Base-by-base conservation (phyloP, 2,797 vertebrate genomes). In the Geotria australis region DNA sequence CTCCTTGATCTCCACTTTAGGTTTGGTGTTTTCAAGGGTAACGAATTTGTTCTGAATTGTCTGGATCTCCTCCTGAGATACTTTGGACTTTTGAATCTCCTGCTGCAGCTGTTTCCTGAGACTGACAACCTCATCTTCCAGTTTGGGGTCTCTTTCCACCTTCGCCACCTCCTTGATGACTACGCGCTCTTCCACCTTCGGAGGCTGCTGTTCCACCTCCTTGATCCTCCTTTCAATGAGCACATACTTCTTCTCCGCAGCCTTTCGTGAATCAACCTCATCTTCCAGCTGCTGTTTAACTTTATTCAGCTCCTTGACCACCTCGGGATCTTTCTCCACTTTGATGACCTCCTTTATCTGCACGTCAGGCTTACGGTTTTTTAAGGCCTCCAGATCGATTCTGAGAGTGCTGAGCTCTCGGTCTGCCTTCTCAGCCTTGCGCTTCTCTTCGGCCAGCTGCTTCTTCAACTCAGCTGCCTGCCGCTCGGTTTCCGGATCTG, bases 81-180 rank as follows among this genome's bases (percentile, higher is more conserved):
- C 9, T 53, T 53, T 53, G n/a, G 12, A n/a, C 15, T 24, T 53
- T 15, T 53, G 12, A 12, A n/a, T 53, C 49, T 53, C 49, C 8
- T 53, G 12, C 9, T 53, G 12, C 8, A 53, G 24, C 49, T n/a
- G 7, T 8, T 53, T 53, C 12, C 78, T 73, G 14, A 96, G 76
- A 60, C 78, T 78, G 0, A 77, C 73, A 12, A 88, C 78, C 63
- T 91, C 85, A 60, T 81, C 79, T 68, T 88, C 86, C 1, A 75
- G 68, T 2, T 63, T 70, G 2, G 73, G 10, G 48, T 98, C 89
- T 60, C 86, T 82, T 70, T 98, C 85, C 57, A 82, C 79, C 63
- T 83, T 78, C 8, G 84, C 96, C 65, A 98, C 77, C 66, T 94
- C 91, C 71, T 81, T 94, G 58, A 82, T 65, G 11, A 61, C 9